These are phyloP conservation scores for Coluber constrictor DNA, from an alignment of 2,797 vertebrate genomes.

Conservation along the genomic window DNA sequence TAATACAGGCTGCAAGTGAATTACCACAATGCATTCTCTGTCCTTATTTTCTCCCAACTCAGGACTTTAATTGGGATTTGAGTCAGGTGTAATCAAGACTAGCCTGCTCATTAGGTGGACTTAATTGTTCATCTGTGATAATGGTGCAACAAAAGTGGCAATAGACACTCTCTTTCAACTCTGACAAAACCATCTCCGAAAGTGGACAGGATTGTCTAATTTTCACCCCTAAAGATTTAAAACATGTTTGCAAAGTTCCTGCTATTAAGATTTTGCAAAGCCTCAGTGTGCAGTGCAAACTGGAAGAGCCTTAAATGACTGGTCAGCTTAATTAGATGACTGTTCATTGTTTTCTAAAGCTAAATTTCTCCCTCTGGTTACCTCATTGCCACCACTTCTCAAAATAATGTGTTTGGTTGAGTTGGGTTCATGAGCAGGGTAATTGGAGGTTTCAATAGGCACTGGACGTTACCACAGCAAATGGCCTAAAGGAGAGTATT, in stretches of 20 bases:
- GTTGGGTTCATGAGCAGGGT: background rate
- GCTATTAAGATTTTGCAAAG: background rate
- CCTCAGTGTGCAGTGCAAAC: background rate
- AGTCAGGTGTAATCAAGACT: background rate
- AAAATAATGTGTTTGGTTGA: background rate
- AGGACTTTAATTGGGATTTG: conserved; percentile 8
- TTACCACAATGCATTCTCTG: background rate
- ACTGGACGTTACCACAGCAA: background rate
- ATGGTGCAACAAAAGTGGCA: background rate
- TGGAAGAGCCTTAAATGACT: background rate
- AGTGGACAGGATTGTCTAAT: background rate
- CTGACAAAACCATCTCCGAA: background rate
- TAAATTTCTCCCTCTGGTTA: background rate
- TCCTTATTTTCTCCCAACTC: conserved; percentile 2
- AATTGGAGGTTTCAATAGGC: background rate
- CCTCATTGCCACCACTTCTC: background rate
- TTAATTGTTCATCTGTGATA: conserved; percentile 17
- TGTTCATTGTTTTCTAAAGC: background rate
- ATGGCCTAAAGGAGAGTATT: background rate
- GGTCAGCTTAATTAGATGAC: background rate
- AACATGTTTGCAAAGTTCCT: background rate
- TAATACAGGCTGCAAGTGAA: conserved; percentile 29
- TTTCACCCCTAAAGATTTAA: background rate
- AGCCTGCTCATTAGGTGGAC: conserved; percentile 6
- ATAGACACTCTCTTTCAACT: conserved; percentile 1